Evolutionary conservation across 2,797 vertebrate genomes (phyloP).

Genomic region (Ficedula albicollis): DNA sequence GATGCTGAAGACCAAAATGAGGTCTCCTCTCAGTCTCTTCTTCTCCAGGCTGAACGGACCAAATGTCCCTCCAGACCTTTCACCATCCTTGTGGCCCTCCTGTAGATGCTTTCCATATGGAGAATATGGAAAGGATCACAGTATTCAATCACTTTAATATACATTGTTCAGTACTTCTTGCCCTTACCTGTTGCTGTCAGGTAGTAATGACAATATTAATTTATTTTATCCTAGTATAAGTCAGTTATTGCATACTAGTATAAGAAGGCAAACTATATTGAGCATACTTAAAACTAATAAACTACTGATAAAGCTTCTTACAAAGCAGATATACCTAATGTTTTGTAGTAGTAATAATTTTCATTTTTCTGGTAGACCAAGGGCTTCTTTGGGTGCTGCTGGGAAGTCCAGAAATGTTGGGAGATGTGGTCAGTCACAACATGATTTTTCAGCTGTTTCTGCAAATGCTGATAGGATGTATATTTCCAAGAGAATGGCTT

Average conservation of each 20-base stretch:
- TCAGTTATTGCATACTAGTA: not conserved
- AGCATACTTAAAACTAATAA: not conserved
- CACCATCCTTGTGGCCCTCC: not conserved
- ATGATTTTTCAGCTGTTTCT: not conserved
- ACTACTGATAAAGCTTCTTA: not conserved
- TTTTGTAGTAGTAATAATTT: not conserved
- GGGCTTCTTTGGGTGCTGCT: not conserved
- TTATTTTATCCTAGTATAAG: not conserved
- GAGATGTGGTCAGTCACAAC: not conserved
- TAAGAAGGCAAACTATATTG: not conserved
- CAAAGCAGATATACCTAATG: not conserved
- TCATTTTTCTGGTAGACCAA: not conserved
- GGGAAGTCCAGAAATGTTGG: not conserved
- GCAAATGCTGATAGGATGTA: fast-evolving
- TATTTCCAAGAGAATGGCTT: not conserved
- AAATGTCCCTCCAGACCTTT: not conserved
- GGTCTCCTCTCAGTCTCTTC: not conserved
- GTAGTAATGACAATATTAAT: not conserved
- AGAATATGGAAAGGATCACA: not conserved
- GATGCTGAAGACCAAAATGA: not conserved
- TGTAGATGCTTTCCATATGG: not conserved
- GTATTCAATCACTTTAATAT: not conserved
- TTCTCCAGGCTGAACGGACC: not conserved
- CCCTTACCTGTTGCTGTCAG: not conserved
- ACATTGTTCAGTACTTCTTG: not conserved